phyloP scores from a whole-genome alignment of 2,888 invertebrate species.

The Drosophila anomelani region DNA sequence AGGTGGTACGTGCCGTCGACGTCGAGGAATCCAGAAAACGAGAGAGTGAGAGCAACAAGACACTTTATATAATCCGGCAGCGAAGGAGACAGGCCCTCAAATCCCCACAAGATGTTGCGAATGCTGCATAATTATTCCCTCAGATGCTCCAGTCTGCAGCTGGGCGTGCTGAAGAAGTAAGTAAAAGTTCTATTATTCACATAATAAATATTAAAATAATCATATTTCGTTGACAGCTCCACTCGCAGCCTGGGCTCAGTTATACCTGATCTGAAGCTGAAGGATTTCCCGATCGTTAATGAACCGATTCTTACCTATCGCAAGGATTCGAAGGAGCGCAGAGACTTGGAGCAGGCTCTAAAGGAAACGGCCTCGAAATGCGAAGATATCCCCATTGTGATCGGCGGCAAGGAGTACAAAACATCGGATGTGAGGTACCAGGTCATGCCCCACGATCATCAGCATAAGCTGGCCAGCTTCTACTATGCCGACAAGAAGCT shows the following conservation, averaged over 20 bases:
- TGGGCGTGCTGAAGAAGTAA: conserved; percentile 49
- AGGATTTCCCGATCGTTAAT: conserved; percentile 89
- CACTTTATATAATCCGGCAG: conserved; percentile 57
- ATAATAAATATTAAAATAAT: background rate
- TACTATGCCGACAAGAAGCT: conserved; percentile 95
- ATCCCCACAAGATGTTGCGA: conserved; percentile 60
- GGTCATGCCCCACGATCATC: conserved; percentile 95
- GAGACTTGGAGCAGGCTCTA: conserved; percentile 89
- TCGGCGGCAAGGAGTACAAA: conserved; percentile 94
- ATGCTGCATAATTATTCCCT: conserved; percentile 45
- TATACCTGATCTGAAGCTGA: conserved; percentile 88
- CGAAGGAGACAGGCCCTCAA: conserved; percentile 26
- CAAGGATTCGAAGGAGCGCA: conserved; percentile 92
- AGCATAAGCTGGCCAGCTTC: conserved; percentile 94
- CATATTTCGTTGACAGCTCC: conserved; percentile 51
- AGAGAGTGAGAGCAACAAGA: background rate
- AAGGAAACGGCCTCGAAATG: conserved; percentile 87
- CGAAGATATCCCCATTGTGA: conserved; percentile 97
- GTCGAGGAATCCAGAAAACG: conserved; percentile 4
- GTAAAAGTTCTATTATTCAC: too few relatives aligned
- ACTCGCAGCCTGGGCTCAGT: conserved; percentile 87
- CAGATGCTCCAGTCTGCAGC: conserved; percentile 29
- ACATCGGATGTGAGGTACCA: conserved; percentile 90
- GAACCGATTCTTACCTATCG: conserved; percentile 93
- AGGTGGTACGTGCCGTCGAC: conserved; percentile 23